phyloP scores from a whole-genome alignment of 2,113 vertebrate genomes.

The Podarcis cretensis region DNA sequence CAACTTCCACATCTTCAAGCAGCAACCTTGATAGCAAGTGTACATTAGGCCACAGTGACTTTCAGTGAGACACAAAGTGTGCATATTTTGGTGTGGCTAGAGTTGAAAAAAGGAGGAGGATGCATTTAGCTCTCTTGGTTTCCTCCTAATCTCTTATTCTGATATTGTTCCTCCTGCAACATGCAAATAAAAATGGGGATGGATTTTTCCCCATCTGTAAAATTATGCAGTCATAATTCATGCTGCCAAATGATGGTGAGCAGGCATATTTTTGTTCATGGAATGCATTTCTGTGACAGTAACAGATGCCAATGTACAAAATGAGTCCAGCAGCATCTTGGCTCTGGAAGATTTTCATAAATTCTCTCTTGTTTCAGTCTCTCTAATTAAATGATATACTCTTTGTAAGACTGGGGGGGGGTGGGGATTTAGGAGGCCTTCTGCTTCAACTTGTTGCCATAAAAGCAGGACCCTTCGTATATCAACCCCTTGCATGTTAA shows the following conservation, averaged over 20 bases:
- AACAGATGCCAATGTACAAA: constrained; percentile 10
- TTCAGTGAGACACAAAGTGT: background rate
- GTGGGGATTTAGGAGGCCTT: background rate
- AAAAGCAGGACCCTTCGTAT: background rate
- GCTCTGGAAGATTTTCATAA: background rate
- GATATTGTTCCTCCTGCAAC: background rate
- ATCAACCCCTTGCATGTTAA: background rate
- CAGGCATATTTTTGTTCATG: constrained; percentile 15
- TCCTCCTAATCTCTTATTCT: background rate
- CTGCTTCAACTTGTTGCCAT: background rate
- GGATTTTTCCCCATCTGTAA: background rate
- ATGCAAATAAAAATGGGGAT: background rate
- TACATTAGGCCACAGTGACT: background rate
- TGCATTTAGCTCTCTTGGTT: background rate
- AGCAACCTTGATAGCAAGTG: background rate
- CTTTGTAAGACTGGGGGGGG: background rate
- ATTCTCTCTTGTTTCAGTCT: background rate
- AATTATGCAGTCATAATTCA: constrained; percentile 12
- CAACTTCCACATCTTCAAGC: background rate
- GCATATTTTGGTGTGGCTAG: background rate
- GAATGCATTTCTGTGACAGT: constrained; percentile 14
- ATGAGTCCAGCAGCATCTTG: background rate
- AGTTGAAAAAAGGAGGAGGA: background rate
- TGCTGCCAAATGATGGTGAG: background rate
- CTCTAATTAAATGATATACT: background rate